Conservation (phyloP, 2,888 invertebrate species). For the Pherbina coryleti region DNA sequence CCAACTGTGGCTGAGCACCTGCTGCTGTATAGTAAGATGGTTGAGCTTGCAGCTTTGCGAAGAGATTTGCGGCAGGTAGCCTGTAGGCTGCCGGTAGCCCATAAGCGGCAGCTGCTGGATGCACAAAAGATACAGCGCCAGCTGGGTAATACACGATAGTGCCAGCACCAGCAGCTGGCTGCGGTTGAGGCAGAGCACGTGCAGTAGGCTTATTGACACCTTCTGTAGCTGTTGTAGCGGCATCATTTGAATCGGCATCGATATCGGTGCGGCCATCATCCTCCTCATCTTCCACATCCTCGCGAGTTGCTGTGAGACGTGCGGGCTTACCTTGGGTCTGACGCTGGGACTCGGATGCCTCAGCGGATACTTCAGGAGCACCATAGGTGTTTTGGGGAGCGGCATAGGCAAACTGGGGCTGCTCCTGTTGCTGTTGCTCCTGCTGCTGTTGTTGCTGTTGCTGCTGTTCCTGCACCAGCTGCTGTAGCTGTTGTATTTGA, state of each 20-base stretch:
- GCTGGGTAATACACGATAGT: constrained; percentile 59
- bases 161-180: constrained; percentile 31
- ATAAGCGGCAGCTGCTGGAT: constrained; percentile 40
- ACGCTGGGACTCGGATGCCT: not conserved
- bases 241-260: constrained; percentile 39
- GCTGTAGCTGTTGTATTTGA: not conserved
- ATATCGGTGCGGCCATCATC: constrained; percentile 47
- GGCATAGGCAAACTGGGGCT: constrained; percentile 28
- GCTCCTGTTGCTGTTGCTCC: constrained; percentile 11
- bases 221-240: constrained; percentile 35
- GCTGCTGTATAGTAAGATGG: constrained; percentile 35
- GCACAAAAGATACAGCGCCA: constrained; percentile 58
- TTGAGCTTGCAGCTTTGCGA: constrained; percentile 37
- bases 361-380: constrained; percentile 39
- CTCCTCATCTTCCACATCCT: constrained; percentile 55
- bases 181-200: constrained; percentile 32
- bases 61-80: constrained; percentile 45
- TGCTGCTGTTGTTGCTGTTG: not conserved
- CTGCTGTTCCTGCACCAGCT: not conserved
- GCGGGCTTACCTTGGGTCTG: constrained; percentile 40
- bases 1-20: constrained; percentile 22
- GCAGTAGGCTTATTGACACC: constrained; percentile 22
- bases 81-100: constrained; percentile 42
- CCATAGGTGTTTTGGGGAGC: constrained; percentile 46
- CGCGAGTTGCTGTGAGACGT: constrained; percentile 52